These are phyloP conservation scores for Whitmania pigra DNA, from an alignment of 1,140 invertebrate genomes.

Conservation along the genomic window DNA sequence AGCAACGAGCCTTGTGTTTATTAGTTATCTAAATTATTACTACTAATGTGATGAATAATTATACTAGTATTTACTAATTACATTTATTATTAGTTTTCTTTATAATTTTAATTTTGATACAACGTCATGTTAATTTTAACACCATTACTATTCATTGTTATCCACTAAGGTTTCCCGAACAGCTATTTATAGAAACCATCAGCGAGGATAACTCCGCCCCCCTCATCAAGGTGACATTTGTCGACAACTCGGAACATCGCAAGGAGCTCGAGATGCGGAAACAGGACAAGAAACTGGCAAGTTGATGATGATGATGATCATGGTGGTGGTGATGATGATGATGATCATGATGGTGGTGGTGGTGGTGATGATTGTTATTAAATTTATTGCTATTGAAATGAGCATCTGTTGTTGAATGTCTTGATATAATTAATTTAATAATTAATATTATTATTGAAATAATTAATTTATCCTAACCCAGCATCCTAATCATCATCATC, in stretches of 20 bases:
- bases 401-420: not conserved
- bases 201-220: not conserved
- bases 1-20: not conserved
- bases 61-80: no score
- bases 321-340: no score
- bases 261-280: conserved; percentile 9
- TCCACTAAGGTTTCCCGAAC: not conserved
- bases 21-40: not conserved
- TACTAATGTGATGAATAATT: no score
- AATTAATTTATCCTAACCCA: no score
- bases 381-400: not conserved
- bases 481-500: no score
- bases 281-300: not conserved
- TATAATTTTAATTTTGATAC: no score
- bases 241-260: not conserved
- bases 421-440: not conserved
- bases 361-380: not conserved
- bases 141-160: no score
- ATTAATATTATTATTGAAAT: not conserved
- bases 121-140: no score
- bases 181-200: not conserved
- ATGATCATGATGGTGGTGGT: no score
- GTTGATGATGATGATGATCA: no score
- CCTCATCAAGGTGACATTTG: not conserved
- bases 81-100: no score